Conservation (phyloP, 2,888 invertebrate species). For the Chrysolina haemoptera region DNA sequence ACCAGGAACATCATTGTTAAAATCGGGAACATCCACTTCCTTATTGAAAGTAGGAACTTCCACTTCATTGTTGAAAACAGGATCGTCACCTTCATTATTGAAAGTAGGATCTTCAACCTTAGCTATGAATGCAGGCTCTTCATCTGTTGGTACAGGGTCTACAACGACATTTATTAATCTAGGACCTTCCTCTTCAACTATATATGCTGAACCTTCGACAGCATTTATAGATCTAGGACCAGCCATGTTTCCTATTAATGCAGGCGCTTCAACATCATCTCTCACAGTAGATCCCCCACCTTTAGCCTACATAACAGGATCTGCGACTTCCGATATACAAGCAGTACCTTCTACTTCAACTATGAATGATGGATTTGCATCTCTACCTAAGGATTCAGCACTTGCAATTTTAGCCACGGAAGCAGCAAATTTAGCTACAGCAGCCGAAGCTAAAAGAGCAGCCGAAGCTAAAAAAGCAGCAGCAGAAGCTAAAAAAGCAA, state of each 20-base stretch:
- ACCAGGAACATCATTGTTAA: neutral
- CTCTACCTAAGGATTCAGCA: neutral
- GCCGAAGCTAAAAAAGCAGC: neutral
- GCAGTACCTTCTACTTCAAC: neutral
- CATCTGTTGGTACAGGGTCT: neutral
- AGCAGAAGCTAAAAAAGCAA: neutral
- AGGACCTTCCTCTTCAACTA: neutral
- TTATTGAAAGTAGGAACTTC: neutral
- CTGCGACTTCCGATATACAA: neutral
- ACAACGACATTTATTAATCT: neutral
- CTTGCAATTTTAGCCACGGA: neutral
- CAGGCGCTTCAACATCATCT: neutral
- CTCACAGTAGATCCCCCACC: neutral
- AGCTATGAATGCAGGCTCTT: no score
- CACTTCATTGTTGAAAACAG: neutral
- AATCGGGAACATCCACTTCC: neutral
- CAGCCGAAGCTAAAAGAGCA: neutral
- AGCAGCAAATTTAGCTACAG: neutral
- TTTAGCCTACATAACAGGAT: neutral
- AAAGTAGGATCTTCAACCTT: neutral
- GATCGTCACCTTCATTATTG: neutral
- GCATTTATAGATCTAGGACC: neutral
- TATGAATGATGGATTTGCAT: neutral
- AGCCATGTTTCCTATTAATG: neutral
- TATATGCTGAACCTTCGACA: neutral